Base-by-base conservation (phyloP, 2,113 vertebrate genomes). In the Carassius gibelio region DNA sequence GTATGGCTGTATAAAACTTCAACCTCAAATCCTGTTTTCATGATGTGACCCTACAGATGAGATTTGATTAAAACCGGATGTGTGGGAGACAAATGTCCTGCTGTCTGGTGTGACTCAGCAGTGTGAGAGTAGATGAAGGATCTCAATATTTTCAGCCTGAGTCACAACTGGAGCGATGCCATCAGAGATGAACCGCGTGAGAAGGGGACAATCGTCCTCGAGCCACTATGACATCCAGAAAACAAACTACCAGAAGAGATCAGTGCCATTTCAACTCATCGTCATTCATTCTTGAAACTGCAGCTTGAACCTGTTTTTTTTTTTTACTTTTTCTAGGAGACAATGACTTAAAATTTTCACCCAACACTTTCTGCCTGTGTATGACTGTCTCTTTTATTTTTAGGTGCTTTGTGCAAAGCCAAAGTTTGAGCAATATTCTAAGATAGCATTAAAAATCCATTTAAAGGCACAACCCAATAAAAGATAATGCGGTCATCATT, bases 41-140 rank as follows among this genome's bases (percentile, higher is more conserved):
- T 59, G 19, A 59, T 8, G 8, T 8, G 19, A 21, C 55, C 19
- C 19, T 6, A 4, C 30, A 61, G 10, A 78, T 23, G 4, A 42
- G n/a, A 1, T 30, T 26, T 19, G 11, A 48, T 26, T 55, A 15
- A 80, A 78, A 64, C 23, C 23, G 62, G 9, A 17, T 34, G 50
- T 5, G 48, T 82, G n/a, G 45, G 21, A 75, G 72, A 23, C 17
- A 17, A n/a, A 26, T 79, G 55, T 79, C 11, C 76, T 79, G 76
- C 76, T 7, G 34, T 79, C 50, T 62, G 23, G 64, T 14, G 23
- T 72, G 30, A 61, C 45, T 71, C 52, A 78, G 19, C 52, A 59
- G 17, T 36, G 13, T 21, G 23, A 23, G n/a, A 77, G 74, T 9
- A 50, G n/a, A 74, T 26, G 57, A 61, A n/a, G 3, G 57, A 61